Base-by-base conservation (phyloP, 2,888 invertebrate species). In the Disparrhopalites patrizii region DNA sequence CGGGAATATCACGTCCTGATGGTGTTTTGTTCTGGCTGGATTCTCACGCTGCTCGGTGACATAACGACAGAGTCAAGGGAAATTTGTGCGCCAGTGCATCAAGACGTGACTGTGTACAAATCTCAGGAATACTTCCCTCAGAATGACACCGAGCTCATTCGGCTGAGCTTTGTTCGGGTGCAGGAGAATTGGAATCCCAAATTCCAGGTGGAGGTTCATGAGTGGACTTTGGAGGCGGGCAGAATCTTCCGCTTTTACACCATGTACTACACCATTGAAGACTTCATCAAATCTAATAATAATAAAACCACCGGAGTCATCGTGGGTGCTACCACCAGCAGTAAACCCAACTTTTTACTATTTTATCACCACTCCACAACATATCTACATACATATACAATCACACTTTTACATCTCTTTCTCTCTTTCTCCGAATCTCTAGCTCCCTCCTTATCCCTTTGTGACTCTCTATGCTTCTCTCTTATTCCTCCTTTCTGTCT, bases 171-270 rank as follows among this genome's bases (percentile, higher is more conserved):
- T 47, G 56, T 63, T 33, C 28, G 55, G 10, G 63, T 47, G 18
- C 56, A 58, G 68, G 61, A 66, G 62, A 47, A 55, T 23, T 50
- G 63, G 63, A 63, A 61, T 10, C 31, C 65, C 60, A 30, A 68
- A 68, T 50, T 65, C 67, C 73, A 70, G 36, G 72, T 74, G 7
- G 76, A 77, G 38, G 68, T 75, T 40, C 76, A 77, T 65, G 70
- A 76, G n/a, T 77, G 76, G 77, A 71, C 69, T 15, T 50, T 77
- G 13, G 70, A 65, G 25, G 66, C 70, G 28, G 75, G 75, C 52
- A 70, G 71, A 31, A 75, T 76, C n/a, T 66, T 70, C 15, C 67
- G 69, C 33, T 73, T 73, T 38, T 50, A 65, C 38, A 71, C 72
- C 10, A 74, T 73, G 0, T 65, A 73, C 31, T 73, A 72, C 62